phyloP scores from a whole-genome alignment of 2,797 vertebrate genomes.

The Bovichtus diacanthus region DNA sequence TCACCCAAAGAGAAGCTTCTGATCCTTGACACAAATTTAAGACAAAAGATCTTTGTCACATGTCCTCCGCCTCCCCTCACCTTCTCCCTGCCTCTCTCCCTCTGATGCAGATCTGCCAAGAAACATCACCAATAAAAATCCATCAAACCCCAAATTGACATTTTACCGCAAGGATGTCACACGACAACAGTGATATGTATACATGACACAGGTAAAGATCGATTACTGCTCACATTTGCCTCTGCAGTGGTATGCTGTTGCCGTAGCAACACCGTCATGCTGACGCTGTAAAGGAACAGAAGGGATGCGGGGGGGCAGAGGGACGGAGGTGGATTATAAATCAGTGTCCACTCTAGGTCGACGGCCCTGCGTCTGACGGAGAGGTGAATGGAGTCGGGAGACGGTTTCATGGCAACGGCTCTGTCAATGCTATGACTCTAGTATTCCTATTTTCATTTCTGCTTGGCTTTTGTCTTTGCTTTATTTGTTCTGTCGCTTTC shows the following conservation, averaged over 20 bases:
- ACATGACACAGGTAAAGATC: conserved; percentile 32
- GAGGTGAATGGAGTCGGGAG: conserved; percentile 36
- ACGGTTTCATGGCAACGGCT: conserved; percentile 38
- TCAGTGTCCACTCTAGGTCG: conserved; percentile 46
- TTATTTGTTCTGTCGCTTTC: background rate
- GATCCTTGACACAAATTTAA: background rate
- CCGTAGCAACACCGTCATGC: conserved; percentile 70
- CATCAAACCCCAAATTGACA: background rate
- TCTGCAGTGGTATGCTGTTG: conserved; percentile 68
- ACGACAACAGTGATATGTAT: conserved; percentile 23
- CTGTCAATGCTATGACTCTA: conserved; percentile 1
- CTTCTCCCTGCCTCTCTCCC: background rate
- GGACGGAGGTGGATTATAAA: conserved; percentile 59
- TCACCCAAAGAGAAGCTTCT: background rate
- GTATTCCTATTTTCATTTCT: background rate
- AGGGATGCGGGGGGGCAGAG: conserved; percentile 6
- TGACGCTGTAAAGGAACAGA: conserved; percentile 40
- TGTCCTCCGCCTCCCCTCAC: background rate
- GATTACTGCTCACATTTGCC: conserved; percentile 54
- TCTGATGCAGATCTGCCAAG: conserved; percentile 21
- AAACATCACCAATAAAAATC: conserved; percentile 2
- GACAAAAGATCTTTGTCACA: conserved; percentile 10
- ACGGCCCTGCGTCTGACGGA: conserved; percentile 20
- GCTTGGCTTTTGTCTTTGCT: background rate
- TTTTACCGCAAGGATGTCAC: conserved; percentile 6